These are phyloP conservation scores for Tribolium freemani DNA, from an alignment of 2,888 invertebrate species.

Conservation along the genomic window DNA sequence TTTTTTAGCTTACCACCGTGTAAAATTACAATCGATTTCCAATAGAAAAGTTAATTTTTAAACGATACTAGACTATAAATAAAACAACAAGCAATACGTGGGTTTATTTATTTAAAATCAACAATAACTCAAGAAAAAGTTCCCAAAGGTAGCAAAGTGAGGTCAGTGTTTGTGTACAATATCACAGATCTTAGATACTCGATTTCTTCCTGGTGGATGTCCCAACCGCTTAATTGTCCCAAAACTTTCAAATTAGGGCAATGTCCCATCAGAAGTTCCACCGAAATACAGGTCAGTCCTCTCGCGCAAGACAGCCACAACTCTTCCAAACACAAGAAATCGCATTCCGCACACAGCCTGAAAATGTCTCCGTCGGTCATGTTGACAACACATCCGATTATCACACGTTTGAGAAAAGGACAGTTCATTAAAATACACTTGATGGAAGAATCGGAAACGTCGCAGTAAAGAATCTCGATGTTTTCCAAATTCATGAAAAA, in stretches of 20 bases:
- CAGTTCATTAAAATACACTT: conserved; percentile 75
- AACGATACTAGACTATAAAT: too few relatives aligned
- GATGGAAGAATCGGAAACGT: conserved; percentile 72
- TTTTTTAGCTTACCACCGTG: neutral
- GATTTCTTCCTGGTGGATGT: conserved; percentile 76
- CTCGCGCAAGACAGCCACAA: conserved; percentile 80
- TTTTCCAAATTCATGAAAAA: conserved; percentile 75
- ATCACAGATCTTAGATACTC: conserved; percentile 76
- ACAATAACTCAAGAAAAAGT: neutral
- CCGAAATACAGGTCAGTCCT: conserved; percentile 74
- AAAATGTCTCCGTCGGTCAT: conserved; percentile 78
- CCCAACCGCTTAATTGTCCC: conserved; percentile 79
- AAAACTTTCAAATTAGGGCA: conserved; percentile 76
- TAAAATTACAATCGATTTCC: neutral
- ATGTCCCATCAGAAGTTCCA: conserved; percentile 77
- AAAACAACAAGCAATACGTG: too few relatives aligned
- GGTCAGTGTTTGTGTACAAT: conserved; percentile 76
- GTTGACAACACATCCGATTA: conserved; percentile 77
- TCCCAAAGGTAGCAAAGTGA: conserved; percentile 72
- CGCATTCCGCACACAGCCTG: conserved; percentile 77
- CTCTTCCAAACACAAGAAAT: conserved; percentile 76
- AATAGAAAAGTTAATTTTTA: too few relatives aligned
- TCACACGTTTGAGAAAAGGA: conserved; percentile 73
- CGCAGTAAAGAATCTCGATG: conserved; percentile 78
- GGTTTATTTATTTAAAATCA: neutral